Evolutionary conservation across 1,140 invertebrate genomes (phyloP), one percentile per base, ranked within the genome.

Genomic region (Agrilus planipennis): DNA sequence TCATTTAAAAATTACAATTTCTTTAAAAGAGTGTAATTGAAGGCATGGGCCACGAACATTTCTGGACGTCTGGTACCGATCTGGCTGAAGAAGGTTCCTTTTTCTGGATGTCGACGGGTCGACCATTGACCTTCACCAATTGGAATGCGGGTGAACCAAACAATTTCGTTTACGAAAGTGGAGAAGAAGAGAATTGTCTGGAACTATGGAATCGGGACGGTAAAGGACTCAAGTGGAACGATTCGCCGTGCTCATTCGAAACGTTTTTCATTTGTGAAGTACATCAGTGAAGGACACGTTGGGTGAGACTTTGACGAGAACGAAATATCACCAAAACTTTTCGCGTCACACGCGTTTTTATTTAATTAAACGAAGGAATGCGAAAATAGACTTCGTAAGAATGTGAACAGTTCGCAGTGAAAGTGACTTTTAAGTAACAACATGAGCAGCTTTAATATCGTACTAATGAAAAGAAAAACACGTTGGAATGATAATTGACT

Each of bases 121-220:
- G 82, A 41, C 86, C 87, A 4, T 74, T 90, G 20, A 89, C 84
- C 19, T 91, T 85, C 63, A 87, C 85, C 42, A 91, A 91, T 61
- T 90, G 86, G 87, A 90, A 90, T 64, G 81, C 86, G 6, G 88
- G 85, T 4, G 85, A 89, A 57, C 85, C 86, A 0, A 89, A 89
- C 63, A 89, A 89, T 66, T 89, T 88, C 71, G 75, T 83, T 54
- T 91, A 91, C 62, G 88, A 90, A 63, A 90, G 90, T 53, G 86
- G 86, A 0, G 87, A 91, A 64, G 84, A 89, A 57, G 88, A 91
- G 59, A 87, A 90, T 59, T 91, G 87, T 53, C 55, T 91, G 47
- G 87, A 90, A 63, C 63, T 91, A 6, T 91, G 87, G 88, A 89
- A 91, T 65, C 71, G 87, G 45, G 86, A 90, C 53, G 86, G 84